phyloP scores from a whole-genome alignment of 2,797 vertebrate genomes.

The Parotocinclus haroldoi region DNA sequence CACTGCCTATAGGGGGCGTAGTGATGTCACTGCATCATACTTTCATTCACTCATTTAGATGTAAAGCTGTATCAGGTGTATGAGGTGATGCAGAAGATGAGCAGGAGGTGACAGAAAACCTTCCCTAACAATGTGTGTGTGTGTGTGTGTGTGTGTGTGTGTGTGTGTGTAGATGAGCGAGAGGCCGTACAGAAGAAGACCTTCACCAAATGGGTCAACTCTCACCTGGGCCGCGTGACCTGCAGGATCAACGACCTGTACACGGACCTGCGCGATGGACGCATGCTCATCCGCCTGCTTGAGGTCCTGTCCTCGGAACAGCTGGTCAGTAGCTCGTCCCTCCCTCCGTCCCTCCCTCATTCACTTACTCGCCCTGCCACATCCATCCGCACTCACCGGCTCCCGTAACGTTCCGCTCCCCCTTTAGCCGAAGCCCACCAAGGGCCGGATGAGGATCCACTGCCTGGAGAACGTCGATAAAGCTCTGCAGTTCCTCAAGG shows the following conservation, averaged over 20 bases:
- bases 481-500: constrained; percentile 91
- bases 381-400: neutral
- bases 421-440: constrained; percentile 85
- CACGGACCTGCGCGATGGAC: constrained; percentile 87
- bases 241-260: constrained; percentile 91
- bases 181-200: constrained; percentile 56
- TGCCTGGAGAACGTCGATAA: constrained; percentile 95
- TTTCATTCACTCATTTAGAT: too few relatives aligned
- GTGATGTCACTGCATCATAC: too few relatives aligned
- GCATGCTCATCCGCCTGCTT: constrained; percentile 87
- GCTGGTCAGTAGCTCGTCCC: constrained; percentile 75
- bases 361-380: neutral
- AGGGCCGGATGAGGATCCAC: constrained; percentile 93
- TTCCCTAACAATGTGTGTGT: neutral
- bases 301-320: constrained; percentile 92
- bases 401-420: neutral
- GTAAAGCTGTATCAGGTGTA: too few relatives aligned
- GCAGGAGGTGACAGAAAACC: too few relatives aligned
- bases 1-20: too few relatives aligned
- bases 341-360: constrained; percentile 43
- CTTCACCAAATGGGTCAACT: constrained; percentile 97
- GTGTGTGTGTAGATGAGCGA: constrained; percentile 20
- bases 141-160: constrained; percentile 8
- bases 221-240: constrained; percentile 86
- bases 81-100: too few relatives aligned